Evolutionary conservation across 2,797 vertebrate species (phyloP).

Genomic region (Podargus strigoides): DNA sequence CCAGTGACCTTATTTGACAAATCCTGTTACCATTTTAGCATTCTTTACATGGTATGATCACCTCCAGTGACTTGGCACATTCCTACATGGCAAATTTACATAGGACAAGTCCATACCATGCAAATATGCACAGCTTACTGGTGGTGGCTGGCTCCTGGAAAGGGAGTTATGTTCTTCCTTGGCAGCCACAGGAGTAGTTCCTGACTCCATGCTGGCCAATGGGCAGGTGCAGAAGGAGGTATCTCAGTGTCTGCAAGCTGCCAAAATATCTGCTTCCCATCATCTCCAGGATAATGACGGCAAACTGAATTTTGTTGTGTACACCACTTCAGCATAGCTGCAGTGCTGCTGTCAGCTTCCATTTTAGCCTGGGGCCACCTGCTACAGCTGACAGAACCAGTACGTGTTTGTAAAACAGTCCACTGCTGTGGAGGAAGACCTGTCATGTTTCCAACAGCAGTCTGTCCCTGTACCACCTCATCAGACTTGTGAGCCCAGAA

Average conservation of each 20-base stretch:
- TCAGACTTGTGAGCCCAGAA: not conserved
- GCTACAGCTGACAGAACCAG: not conserved
- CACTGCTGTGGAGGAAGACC: not conserved
- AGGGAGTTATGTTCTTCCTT: not conserved
- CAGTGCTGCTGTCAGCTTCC: not conserved
- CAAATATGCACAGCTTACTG: not conserved
- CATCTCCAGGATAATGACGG: not conserved
- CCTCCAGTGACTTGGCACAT: not conserved
- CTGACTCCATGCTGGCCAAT: not conserved
- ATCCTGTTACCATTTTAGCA: not conserved
- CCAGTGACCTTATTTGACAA: not conserved
- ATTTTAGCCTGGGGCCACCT: not conserved
- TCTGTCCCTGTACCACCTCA: not conserved
- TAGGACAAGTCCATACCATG: not conserved
- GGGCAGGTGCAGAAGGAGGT: not conserved
- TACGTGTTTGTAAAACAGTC: not conserved
- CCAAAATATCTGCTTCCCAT: not conserved
- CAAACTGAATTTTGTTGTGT: not conserved
- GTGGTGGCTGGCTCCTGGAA: not conserved
- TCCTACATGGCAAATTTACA: not conserved
- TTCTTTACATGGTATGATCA: not conserved
- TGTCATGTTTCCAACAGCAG: not conserved
- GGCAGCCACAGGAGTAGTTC: not conserved
- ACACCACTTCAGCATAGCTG: accelerated
- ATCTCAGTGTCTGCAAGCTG: not conserved